Percentiles rank a stretch among this genome's conserved stretches.
phyloP scores from a whole-genome alignment of 1,140 invertebrate species.

The Thalassaphorura encarpata region DNA sequence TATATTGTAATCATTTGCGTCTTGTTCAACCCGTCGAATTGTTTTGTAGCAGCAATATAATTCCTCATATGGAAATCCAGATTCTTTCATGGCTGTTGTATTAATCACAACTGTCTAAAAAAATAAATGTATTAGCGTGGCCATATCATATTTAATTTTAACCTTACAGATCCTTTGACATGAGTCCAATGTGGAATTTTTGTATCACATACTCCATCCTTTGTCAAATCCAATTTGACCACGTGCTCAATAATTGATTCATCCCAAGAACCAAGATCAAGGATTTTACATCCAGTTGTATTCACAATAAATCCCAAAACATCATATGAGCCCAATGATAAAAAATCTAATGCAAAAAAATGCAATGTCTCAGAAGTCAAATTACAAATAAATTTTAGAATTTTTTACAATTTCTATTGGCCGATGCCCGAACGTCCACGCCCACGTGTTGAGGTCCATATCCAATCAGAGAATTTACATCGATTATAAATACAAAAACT shows the following conservation, averaged over 20 bases:
- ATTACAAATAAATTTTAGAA: no score
- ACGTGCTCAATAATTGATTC: neutral
- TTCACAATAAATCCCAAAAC: neutral
- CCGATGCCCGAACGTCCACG: no score
- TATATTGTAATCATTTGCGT: conserved; percentile 8
- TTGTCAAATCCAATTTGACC: neutral
- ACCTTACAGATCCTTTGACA: neutral
- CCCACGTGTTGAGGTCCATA: no score
- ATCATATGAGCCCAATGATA: no score
- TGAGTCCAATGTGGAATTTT: neutral
- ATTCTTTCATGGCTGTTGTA: neutral
- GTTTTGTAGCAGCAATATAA: conserved; percentile 14
- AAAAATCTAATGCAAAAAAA: no score
- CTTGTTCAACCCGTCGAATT: conserved; percentile 9
- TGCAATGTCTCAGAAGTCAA: no score
- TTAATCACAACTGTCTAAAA: conserved; percentile 4
- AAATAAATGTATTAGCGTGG: neutral
- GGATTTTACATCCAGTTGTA: neutral
- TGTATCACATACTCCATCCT: neutral
- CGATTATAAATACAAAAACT: no score
- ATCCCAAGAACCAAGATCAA: neutral
- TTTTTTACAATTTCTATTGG: no score
- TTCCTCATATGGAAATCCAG: conserved; percentile 7
- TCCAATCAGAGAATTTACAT: no score
- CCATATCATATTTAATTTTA: neutral